Percentiles rank a stretch among this genome's conserved stretches.
phyloP scores from a whole-genome alignment of 2,797 vertebrate species.

The Pipistrellus kuhlii region DNA sequence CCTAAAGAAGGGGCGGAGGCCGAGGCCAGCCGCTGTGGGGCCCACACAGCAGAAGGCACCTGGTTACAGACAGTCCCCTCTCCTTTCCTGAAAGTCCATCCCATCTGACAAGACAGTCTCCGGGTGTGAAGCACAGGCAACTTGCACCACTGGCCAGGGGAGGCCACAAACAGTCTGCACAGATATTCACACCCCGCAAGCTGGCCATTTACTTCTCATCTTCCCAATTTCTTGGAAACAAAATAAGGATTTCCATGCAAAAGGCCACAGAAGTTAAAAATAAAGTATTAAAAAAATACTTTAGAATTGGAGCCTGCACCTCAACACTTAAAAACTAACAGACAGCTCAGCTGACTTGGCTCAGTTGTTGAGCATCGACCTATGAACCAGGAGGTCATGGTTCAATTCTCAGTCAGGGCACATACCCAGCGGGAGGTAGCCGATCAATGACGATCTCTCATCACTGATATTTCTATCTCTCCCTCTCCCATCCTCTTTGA shows the following conservation, averaged over 20 bases:
- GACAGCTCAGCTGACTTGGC: not conserved
- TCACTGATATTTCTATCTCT: too few relatives aligned
- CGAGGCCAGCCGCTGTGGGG: not conserved
- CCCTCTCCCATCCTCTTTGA: too few relatives aligned
- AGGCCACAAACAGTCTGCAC: not conserved
- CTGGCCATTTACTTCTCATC: not conserved
- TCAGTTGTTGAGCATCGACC: too few relatives aligned
- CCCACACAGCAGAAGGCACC: not conserved
- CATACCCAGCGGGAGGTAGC: too few relatives aligned
- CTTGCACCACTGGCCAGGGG: not conserved
- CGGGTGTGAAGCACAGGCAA: not conserved
- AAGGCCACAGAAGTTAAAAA: not conserved
- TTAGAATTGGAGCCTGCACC: not conserved
- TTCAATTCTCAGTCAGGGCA: too few relatives aligned
- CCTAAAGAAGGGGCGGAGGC: not conserved
- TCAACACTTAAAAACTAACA: not conserved
- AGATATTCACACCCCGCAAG: not conserved
- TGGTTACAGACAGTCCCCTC: not conserved
- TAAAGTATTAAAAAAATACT: not conserved
- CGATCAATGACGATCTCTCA: too few relatives aligned
- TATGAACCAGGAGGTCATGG: too few relatives aligned
- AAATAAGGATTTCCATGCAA: constrained; percentile 33
- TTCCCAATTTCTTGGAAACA: constrained; percentile 6
- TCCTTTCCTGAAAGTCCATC: not conserved
- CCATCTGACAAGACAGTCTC: not conserved